These are phyloP conservation scores for Macaca mulatta DNA, from an alignment of 2,113 vertebrate species.

Conservation along the genomic window DNA sequence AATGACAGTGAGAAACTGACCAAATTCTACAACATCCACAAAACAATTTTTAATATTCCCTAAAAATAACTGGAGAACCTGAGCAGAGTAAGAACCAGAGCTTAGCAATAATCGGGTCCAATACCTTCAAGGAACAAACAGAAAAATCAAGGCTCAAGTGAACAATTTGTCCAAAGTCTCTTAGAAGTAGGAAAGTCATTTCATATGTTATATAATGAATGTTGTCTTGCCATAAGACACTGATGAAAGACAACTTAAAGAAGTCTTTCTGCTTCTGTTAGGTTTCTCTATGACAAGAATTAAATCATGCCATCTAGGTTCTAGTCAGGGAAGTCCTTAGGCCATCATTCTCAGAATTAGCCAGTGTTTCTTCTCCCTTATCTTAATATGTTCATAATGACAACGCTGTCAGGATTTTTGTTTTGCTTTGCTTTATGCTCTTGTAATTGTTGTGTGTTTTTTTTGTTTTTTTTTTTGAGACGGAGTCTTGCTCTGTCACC, in stretches of 20 bases:
- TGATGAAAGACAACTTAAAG: slow-evolving; percentile 8
- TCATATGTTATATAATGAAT: not conserved
- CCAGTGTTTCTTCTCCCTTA: not conserved
- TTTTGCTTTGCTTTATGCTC: not conserved
- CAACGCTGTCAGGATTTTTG: not conserved
- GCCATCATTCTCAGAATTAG: not conserved
- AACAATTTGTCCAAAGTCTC: slow-evolving; percentile 2
- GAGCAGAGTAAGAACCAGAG: not conserved
- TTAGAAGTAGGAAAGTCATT: not conserved
- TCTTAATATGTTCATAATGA: not conserved
- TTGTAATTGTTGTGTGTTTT: not conserved
- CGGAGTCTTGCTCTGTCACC: no score
- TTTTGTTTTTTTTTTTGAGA: no score
- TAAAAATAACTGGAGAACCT: slow-evolving; percentile 26
- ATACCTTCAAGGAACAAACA: not conserved
- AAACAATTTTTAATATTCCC: not conserved
- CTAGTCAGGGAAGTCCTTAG: not conserved
- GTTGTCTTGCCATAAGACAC: not conserved
- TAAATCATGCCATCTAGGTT: not conserved
- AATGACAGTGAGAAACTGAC: slow-evolving; percentile 24
- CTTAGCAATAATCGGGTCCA: not conserved
- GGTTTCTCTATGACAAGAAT: not conserved
- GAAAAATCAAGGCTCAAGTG: not conserved
- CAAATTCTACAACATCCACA: not conserved
- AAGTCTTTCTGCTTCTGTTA: not conserved